Conservation (phyloP, 2,888 invertebrate species). For the Andricus curvator region DNA sequence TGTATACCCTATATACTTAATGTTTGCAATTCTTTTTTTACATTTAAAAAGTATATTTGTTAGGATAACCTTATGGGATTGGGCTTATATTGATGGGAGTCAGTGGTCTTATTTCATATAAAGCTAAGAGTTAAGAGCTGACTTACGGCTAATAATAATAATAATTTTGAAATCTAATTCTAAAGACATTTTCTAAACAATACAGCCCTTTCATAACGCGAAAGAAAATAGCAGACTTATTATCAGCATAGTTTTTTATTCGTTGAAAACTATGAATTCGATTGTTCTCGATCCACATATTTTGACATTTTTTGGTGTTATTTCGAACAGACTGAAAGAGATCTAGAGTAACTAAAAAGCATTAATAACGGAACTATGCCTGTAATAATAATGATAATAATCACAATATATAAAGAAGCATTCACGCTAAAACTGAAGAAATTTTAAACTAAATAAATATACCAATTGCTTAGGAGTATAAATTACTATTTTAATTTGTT, state of each 20-base stretch:
- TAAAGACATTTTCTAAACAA: neutral
- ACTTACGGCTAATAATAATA: neutral
- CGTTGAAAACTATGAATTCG: no score
- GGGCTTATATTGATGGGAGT: neutral
- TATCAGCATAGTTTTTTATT: neutral
- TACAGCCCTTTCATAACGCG: neutral
- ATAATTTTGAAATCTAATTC: neutral
- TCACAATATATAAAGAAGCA: neutral
- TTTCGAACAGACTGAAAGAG: neutral
- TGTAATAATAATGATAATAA: neutral
- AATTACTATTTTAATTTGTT: neutral
- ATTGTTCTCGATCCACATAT: no score
- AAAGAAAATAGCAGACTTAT: conserved; percentile 2
- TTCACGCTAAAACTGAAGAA: neutral
- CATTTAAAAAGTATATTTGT: no score
- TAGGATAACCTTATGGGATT: no score
- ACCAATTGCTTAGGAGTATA: neutral
- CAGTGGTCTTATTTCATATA: neutral
- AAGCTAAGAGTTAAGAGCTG: neutral
- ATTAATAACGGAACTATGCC: neutral
- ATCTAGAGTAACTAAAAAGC: neutral
- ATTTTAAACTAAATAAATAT: neutral
- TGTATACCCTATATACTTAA: no score
- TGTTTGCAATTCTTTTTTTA: no score
- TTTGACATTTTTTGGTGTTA: neutral